Conservation (phyloP, 2,797 vertebrate species). For the Liparis tanakae region DNA sequence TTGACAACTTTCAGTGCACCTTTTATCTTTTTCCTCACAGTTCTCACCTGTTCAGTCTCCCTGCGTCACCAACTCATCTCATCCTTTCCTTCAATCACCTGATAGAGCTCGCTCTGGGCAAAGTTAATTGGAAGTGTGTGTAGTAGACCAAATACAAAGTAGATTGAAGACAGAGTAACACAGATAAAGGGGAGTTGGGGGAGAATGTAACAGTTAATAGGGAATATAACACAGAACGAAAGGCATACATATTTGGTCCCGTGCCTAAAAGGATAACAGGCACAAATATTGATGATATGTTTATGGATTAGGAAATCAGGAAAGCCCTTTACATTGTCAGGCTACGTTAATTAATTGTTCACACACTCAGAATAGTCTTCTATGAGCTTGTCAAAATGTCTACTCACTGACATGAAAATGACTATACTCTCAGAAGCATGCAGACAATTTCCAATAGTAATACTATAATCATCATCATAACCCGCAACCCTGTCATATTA, state of each 20-base stretch:
- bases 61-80: conserved; percentile 35
- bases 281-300: background rate
- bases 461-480: conserved; percentile 47
- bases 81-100: conserved; percentile 38
- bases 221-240: background rate
- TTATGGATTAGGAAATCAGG: background rate
- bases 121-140: conserved; percentile 58
- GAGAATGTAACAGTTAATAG: conserved; percentile 19
- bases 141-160: conserved; percentile 48
- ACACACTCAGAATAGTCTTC: background rate
- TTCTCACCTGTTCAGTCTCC: conserved; percentile 33
- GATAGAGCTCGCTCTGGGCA: conserved; percentile 25
- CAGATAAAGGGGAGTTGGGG: conserved; percentile 33
- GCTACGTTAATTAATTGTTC: background rate
- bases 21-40: background rate
- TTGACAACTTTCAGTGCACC: background rate
- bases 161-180: conserved; percentile 52
- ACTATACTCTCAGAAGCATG: conserved; percentile 9
- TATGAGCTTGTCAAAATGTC: conserved; percentile 23
- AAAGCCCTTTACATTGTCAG: background rate
- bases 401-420: conserved; percentile 23
- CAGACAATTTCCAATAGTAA: conserved; percentile 29
- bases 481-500: conserved; percentile 32
- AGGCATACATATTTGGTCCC: background rate
- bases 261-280: background rate